Conservation (phyloP, 2,797 vertebrate species). For the Macropodus opercularis region DNA sequence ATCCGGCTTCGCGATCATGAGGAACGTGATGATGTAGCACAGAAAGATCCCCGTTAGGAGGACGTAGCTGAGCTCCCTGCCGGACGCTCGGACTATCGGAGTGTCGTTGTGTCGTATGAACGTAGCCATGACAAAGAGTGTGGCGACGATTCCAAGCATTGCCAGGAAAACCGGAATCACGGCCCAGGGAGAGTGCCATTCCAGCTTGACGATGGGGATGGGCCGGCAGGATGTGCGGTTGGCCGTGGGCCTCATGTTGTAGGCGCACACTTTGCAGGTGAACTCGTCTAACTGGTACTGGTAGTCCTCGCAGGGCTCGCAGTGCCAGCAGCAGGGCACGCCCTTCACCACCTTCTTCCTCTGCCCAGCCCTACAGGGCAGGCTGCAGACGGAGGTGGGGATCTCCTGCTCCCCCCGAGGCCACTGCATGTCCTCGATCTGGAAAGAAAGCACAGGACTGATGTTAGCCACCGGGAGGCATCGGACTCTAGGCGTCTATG, state of each 20-base stretch:
- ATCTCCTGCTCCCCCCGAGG: conserved; percentile 82
- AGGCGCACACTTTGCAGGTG: conserved; percentile 90
- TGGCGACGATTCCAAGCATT: conserved; percentile 93
- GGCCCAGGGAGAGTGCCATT: conserved; percentile 96
- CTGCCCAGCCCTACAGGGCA: conserved; percentile 88
- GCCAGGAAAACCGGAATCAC: conserved; percentile 94
- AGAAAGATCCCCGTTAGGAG: conserved; percentile 95
- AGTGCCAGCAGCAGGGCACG: conserved; percentile 95
- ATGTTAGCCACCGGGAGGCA: no score
- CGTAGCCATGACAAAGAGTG: conserved; percentile 92
- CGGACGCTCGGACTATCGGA: conserved; percentile 92
- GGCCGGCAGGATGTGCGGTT: conserved; percentile 91
- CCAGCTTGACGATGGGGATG: conserved; percentile 92
- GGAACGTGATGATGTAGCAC: conserved; percentile 96
- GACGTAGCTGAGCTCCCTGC: conserved; percentile 94
- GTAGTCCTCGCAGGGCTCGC: conserved; percentile 93
- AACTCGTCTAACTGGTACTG: conserved; percentile 93
- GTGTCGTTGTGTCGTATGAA: conserved; percentile 95
- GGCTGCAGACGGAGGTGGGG: conserved; percentile 90
- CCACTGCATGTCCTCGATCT: conserved; percentile 96
- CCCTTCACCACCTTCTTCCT: conserved; percentile 96
- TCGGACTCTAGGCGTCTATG: no score
- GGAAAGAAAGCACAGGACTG: conserved; percentile 77
- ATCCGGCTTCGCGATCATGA: conserved; percentile 96
- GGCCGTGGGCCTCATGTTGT: conserved; percentile 88